These are phyloP conservation scores for Riparia riparia DNA, from an alignment of 2,113 vertebrate genomes.

Conservation along the genomic window DNA sequence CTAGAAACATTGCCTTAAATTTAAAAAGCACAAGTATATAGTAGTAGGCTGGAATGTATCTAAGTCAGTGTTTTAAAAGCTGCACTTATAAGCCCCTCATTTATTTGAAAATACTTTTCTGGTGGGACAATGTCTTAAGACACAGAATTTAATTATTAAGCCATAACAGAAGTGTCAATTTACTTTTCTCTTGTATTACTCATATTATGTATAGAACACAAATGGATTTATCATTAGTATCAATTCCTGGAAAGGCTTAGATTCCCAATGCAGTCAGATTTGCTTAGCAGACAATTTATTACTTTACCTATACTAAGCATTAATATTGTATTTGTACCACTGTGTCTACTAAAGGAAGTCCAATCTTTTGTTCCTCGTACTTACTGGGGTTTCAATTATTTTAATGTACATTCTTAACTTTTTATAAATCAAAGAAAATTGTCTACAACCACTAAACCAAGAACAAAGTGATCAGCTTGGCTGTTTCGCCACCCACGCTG, in stretches of 20 bases:
- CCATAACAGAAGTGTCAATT: neutral
- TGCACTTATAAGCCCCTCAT: neutral
- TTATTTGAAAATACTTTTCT: neutral
- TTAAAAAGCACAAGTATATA: neutral
- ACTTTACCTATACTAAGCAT: neutral
- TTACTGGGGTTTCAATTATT: neutral
- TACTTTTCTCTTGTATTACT: neutral
- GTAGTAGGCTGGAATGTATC: neutral
- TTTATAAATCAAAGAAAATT: neutral
- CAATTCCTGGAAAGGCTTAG: neutral
- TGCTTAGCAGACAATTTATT: neutral
- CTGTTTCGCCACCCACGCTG: neutral
- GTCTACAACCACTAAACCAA: neutral
- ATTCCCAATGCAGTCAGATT: neutral
- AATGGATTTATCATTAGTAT: neutral
- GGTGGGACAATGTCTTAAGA: neutral
- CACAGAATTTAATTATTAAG: neutral
- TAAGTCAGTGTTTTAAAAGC: neutral
- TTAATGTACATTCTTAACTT: neutral
- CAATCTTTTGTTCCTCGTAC: neutral
- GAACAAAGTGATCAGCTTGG: neutral
- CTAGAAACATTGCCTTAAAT: neutral
- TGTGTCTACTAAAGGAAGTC: neutral
- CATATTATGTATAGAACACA: neutral
- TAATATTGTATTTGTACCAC: neutral